phyloP scores from a whole-genome alignment of 2,888 invertebrate species.

The Ecliptopera silaceata region DNA sequence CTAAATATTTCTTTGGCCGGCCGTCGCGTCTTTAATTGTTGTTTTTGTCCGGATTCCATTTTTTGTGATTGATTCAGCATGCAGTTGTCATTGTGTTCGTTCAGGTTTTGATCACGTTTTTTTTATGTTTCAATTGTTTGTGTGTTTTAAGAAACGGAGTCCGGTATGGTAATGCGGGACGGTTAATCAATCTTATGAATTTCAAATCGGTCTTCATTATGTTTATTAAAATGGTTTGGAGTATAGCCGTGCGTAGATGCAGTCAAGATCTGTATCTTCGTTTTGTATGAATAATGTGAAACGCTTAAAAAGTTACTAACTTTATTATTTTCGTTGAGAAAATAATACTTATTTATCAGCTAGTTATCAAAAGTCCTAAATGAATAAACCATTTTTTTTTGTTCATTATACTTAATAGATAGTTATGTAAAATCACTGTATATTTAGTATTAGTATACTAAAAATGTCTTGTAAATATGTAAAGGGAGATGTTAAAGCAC shows the following conservation, averaged over 20 bases:
- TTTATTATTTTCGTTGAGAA: neutral
- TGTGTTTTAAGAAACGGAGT: slow-evolving; percentile 73
- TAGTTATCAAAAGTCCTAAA: too few species aligned
- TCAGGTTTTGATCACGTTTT: slow-evolving; percentile 76
- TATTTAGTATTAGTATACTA: too few species aligned
- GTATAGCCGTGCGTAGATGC: slow-evolving; percentile 16
- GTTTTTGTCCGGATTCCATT: slow-evolving; percentile 81
- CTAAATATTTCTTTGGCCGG: slow-evolving; percentile 77
- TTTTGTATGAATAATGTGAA: slow-evolving; percentile 21
- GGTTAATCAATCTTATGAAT: slow-evolving; percentile 74
- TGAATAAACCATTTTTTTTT: too few species aligned
- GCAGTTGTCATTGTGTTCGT: slow-evolving; percentile 82
- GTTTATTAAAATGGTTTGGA: slow-evolving; percentile 42
- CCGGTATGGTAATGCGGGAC: slow-evolving; percentile 65
- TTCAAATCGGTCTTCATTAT: slow-evolving; percentile 53
- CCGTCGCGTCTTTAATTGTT: slow-evolving; percentile 76
- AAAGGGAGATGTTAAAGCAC: too few species aligned
- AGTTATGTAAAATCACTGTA: too few species aligned
- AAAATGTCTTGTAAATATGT: too few species aligned
- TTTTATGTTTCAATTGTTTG: slow-evolving; percentile 73
- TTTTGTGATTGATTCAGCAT: slow-evolving; percentile 82
- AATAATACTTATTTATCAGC: too few species aligned
- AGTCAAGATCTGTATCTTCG: slow-evolving; percentile 17
- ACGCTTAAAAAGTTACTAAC: slow-evolving; percentile 4
- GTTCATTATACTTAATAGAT: too few species aligned